phyloP scores from a whole-genome alignment of 2,113 vertebrate genomes.

The Bos javanicus region DNA sequence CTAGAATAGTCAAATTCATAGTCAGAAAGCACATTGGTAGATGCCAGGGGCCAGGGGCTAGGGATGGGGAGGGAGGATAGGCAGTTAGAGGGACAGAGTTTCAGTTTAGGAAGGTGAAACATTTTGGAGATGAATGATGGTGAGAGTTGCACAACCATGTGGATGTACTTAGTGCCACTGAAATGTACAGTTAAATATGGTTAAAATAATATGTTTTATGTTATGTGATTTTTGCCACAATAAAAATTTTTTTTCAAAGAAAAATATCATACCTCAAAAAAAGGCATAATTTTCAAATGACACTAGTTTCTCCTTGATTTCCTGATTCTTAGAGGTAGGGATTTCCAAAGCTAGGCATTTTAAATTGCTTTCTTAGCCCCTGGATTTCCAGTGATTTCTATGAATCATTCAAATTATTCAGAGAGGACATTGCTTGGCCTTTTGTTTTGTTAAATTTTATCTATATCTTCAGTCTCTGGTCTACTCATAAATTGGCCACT shows the following conservation, averaged over 20 bases:
- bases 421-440: background rate
- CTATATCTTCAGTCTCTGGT: background rate
- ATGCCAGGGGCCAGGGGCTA: background rate
- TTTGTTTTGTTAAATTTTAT: background rate
- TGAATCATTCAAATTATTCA: background rate
- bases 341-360: background rate
- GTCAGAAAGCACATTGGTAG: background rate
- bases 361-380: background rate
- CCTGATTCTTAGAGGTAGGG: background rate
- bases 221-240: background rate
- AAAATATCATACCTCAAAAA: background rate
- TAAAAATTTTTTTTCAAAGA: background rate
- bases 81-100: background rate
- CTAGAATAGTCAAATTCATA: background rate
- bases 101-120: background rate
- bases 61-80: background rate
- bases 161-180: background rate
- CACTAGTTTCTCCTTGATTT: background rate
- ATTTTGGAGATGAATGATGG: background rate
- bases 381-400: background rate
- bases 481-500: background rate
- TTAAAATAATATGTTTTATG: background rate
- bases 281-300: background rate
- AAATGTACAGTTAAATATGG: background rate
- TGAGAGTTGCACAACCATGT: background rate